Evolutionary conservation across 2,797 vertebrate species (phyloP).

Genomic region (Myotis myotis): DNA sequence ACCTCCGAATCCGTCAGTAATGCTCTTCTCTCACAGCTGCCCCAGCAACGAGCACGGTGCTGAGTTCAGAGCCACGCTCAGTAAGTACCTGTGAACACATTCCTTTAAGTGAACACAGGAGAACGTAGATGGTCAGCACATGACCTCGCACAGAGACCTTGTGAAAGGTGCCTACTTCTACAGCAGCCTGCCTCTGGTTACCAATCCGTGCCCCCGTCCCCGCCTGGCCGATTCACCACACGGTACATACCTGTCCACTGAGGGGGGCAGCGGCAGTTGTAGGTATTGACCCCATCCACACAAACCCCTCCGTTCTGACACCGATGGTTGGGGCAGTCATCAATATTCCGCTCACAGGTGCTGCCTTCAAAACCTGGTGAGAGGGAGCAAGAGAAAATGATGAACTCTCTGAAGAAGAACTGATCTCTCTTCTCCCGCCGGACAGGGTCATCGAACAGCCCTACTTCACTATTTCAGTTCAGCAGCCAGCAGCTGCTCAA

Average conservation of each 20-base stretch:
- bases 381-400: conserved; percentile 16
- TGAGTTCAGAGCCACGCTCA: neutral
- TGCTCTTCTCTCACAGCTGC: neutral
- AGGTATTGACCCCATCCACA: conserved; percentile 96
- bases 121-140: neutral
- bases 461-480: neutral
- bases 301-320: conserved; percentile 94
- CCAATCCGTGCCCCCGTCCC: no score
- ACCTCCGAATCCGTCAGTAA: neutral
- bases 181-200: neutral
- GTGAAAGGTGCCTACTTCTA: neutral
- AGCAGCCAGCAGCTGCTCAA: neutral
- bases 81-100: neutral
- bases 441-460: neutral
- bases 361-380: conserved; percentile 92
- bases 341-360: conserved; percentile 93
- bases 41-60: neutral
- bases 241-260: conserved; percentile 93
- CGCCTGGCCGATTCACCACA: fast-evolving
- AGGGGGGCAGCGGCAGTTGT: conserved; percentile 96
- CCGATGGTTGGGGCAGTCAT: conserved; percentile 93
- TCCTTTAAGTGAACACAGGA: neutral
- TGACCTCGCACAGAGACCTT: neutral
- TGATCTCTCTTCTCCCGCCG: neutral
- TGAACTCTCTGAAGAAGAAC: neutral